Evolutionary conservation across 1,140 invertebrate species (phyloP).

Genomic region (Frieseomelitta varia): DNA sequence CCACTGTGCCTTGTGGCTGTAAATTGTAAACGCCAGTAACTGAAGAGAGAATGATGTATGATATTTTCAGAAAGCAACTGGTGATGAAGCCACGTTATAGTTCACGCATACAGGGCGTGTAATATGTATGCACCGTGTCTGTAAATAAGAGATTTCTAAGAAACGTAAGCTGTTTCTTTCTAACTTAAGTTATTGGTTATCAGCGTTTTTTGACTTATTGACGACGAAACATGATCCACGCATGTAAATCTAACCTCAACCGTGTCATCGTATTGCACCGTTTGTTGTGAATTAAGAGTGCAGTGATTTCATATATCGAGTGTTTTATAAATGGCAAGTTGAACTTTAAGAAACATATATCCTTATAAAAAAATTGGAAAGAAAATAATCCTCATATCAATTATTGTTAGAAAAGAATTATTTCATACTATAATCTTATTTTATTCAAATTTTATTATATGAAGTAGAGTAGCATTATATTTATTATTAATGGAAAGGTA

Average conservation of each 20-base stretch:
- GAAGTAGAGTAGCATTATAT: too few relatives aligned
- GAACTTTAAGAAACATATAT: too few relatives aligned
- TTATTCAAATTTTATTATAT: too few relatives aligned
- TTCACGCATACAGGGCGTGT: neutral
- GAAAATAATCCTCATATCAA: too few relatives aligned
- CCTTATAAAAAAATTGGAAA: too few relatives aligned
- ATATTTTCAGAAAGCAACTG: constrained; percentile 15
- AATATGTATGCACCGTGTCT: too few relatives aligned
- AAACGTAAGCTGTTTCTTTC: constrained; percentile 1
- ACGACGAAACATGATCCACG: neutral
- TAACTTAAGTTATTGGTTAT: neutral
- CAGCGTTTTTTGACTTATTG: neutral
- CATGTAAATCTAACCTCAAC: neutral
- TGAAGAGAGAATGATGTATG: neutral
- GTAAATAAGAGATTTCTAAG: constrained; percentile 13
- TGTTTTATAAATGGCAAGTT: neutral
- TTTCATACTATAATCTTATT: too few relatives aligned
- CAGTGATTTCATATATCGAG: neutral
- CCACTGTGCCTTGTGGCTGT: too few relatives aligned
- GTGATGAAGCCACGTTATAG: neutral
- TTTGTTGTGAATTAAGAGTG: neutral
- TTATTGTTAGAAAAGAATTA: too few relatives aligned
- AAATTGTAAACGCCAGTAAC: neutral
- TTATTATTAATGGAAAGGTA: too few relatives aligned
- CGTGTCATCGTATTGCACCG: too few relatives aligned